These are phyloP conservation scores for Spizaetus ornatus DNA, from an alignment of 2,113 vertebrate genomes.

Conservation along the genomic window DNA sequence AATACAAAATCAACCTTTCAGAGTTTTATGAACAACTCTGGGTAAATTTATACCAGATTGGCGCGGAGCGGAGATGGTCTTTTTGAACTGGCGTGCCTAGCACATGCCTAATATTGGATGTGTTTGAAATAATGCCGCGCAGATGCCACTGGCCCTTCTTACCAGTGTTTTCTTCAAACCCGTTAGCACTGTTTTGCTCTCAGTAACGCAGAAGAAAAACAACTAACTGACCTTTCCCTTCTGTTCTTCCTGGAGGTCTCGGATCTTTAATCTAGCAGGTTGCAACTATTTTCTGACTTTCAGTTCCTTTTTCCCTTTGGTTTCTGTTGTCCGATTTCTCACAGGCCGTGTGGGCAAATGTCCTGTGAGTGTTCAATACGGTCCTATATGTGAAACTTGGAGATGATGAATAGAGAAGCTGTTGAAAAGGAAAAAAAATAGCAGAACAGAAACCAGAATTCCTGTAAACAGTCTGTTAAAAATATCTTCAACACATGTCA, in stretches of 20 bases:
- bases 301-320: not conserved
- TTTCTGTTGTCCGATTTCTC: not conserved
- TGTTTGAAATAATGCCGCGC: fast-evolving
- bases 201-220: not conserved
- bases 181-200: not conserved
- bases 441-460: constrained; percentile 63
- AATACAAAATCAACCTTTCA: not conserved
- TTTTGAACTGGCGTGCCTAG: not conserved
- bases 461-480: constrained; percentile 60
- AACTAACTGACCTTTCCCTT: not conserved
- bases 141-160: not conserved
- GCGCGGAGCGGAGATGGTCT: not conserved
- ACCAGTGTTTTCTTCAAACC: not conserved
- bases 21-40: not conserved
- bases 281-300: not conserved
- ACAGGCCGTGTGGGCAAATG: not conserved
- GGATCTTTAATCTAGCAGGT: not conserved
- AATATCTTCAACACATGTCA: constrained; percentile 35
- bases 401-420: constrained; percentile 20
- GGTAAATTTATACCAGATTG: not conserved
- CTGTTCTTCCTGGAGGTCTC: not conserved
- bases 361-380: not conserved
- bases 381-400: not conserved
- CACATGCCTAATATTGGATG: fast-evolving
- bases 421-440: not conserved